Evolutionary conservation across 1,140 invertebrate species (phyloP), one percentile per base, ranked within the genome.

Genomic region (Cydia pomonella): DNA sequence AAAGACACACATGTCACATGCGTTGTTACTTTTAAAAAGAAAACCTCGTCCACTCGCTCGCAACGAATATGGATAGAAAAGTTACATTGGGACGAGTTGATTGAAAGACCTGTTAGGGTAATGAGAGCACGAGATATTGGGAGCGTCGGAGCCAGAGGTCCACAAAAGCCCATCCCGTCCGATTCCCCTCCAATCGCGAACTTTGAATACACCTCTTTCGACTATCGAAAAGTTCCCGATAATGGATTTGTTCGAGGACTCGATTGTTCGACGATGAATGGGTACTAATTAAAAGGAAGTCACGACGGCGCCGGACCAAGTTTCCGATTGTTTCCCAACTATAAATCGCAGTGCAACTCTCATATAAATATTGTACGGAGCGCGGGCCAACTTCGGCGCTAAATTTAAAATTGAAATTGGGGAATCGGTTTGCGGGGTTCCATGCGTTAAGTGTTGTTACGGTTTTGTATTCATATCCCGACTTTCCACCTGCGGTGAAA

Each of bases 261-360:
- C 88, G 82, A 92, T 92, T 92, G 91, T 91, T 91, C 88, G 78
- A 79, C 87, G 86, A 90, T 91, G 91, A 92, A 92, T 92, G 88
- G 88, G 87, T 82, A 87, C 88, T 92, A 92, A 92, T 92, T 92
- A 92, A 91, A 92, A 92, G 85, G 88, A 89, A 90, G 88, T 90
- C 88, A 87, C 83, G 84, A 83, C 86, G 85, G 79, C 80, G 84
- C 84, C 79, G 84, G 88, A 87, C 87, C 84, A 89, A 91, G 81
- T 92, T 90, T 78, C 77, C 86, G 83, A 92, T 92, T 92, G 88
- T 92, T 89, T 86, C 82, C 83, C 75, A 84, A 90, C 88, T 89
- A 91, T 90, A 90, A 92, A 91, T 92, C 88, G 87, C 82, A 76
- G 83, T 76, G 75, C 82, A 76, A 77, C 84, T 83, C 86, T 84